Evolutionary conservation across 2,888 invertebrate genomes (phyloP).

Genomic region (Achlya flavicornis): DNA sequence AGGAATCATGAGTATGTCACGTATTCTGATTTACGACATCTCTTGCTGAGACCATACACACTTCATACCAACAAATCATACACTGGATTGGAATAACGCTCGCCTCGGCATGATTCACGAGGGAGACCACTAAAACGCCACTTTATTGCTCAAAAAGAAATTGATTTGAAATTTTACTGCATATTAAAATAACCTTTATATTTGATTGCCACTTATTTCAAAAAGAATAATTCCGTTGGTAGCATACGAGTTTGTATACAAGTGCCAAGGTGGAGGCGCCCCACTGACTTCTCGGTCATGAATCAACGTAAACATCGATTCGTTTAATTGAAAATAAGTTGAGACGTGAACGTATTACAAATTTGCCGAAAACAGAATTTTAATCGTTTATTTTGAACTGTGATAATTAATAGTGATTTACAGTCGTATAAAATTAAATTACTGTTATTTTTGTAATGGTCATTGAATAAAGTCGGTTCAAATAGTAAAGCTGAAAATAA

Average conservation of each 20-base stretch:
- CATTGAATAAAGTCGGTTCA: constrained; percentile 14
- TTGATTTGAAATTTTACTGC: constrained; percentile 80
- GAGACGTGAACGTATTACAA: constrained; percentile 38
- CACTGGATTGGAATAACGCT: constrained; percentile 52
- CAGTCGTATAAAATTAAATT: constrained; percentile 31
- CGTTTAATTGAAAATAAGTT: constrained; percentile 69
- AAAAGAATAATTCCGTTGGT: constrained; percentile 46
- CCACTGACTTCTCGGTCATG: constrained; percentile 61
- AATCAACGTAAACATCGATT: constrained; percentile 70
- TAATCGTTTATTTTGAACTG: constrained; percentile 40
- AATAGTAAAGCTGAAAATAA: neutral
- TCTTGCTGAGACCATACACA: constrained; percentile 71
- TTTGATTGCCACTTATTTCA: constrained; percentile 70
- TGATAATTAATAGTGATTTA: constrained; percentile 41
- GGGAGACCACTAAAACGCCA: constrained; percentile 63
- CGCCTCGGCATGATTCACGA: constrained; percentile 62
- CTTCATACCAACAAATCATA: constrained; percentile 72
- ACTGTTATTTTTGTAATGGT: too few relatives aligned
- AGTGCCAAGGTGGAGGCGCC: constrained; percentile 52
- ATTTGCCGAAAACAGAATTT: constrained; percentile 47
- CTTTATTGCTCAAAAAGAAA: constrained; percentile 74
- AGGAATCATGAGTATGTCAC: constrained; percentile 67
- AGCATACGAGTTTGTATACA: constrained; percentile 35
- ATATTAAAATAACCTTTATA: constrained; percentile 79
- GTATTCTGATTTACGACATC: constrained; percentile 71